phyloP scores from a whole-genome alignment of 2,888 invertebrate species.

The Urechis unicinctus region DNA sequence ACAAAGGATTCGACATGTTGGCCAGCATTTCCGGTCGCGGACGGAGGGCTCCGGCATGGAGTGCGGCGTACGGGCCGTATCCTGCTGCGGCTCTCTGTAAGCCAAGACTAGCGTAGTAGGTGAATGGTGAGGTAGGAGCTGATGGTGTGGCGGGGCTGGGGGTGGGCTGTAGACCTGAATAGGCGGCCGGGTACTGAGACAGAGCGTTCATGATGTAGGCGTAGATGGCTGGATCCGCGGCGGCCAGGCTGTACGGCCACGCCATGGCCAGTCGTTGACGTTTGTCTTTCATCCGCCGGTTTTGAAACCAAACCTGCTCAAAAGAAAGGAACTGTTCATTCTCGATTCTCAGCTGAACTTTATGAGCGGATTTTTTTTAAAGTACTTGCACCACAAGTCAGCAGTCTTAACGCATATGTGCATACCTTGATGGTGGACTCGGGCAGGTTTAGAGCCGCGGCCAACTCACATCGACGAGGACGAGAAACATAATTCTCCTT shows the following conservation, averaged over 20 bases:
- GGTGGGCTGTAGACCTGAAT: slow-evolving; percentile 62
- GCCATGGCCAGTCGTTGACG: slow-evolving; percentile 87
- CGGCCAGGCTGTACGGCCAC: slow-evolving; percentile 70
- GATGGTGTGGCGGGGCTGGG: slow-evolving; percentile 4
- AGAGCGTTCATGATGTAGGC: slow-evolving; percentile 74
- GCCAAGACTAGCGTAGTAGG: slow-evolving; percentile 32
- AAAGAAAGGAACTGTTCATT: too few relatives aligned
- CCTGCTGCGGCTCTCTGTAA: slow-evolving; percentile 22
- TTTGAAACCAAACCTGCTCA: slow-evolving; percentile 86
- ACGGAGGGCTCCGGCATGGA: background rate
- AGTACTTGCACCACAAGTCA: too few relatives aligned
- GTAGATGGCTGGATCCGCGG: slow-evolving; percentile 83
- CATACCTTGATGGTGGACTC: slow-evolving; percentile 95
- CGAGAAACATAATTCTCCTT: slow-evolving; percentile 96
- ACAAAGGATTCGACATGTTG: background rate
- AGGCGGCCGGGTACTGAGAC: slow-evolving; percentile 54
- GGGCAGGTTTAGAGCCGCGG: slow-evolving; percentile 83
- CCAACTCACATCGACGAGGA: slow-evolving; percentile 88
- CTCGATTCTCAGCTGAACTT: too few relatives aligned
- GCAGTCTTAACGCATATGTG: too few relatives aligned
- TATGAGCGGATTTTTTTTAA: too few relatives aligned
- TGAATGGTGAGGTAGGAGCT: slow-evolving; percentile 14
- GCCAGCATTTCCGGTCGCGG: background rate
- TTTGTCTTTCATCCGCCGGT: slow-evolving; percentile 95
- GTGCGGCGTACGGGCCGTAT: slow-evolving; percentile 12